Conservation (phyloP, 1,140 invertebrate genomes). For the Acromyrmex echinatior region DNA sequence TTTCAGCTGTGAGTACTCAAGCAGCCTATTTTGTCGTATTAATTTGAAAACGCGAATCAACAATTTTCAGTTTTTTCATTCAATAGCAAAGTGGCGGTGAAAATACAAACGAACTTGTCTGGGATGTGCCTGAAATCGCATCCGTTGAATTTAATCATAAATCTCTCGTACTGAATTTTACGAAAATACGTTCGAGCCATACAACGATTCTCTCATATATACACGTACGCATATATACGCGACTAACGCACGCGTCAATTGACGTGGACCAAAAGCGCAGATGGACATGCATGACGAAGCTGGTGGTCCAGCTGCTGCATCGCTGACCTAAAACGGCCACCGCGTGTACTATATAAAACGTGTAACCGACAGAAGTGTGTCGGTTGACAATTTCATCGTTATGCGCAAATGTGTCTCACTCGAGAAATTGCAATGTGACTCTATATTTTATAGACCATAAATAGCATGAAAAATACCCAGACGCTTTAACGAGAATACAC, state of each 20-base stretch:
- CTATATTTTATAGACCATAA: conserved; percentile 42
- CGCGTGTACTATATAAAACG: conserved; percentile 46
- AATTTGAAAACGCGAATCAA: background rate
- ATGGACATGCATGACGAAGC: conserved; percentile 63
- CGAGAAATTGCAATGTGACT: conserved; percentile 25
- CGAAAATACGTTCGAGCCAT: conserved; percentile 27
- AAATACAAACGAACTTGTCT: background rate
- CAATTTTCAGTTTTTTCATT: conserved; percentile 7
- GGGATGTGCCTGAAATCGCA: conserved; percentile 43
- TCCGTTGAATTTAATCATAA: conserved; percentile 53
- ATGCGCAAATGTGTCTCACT: conserved; percentile 25
- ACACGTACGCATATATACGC: no score
- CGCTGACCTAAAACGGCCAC: conserved; percentile 4
- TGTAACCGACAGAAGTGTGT: conserved; percentile 41
- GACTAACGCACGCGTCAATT: background rate
- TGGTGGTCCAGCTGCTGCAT: conserved; percentile 24
- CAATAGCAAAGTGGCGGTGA: background rate
- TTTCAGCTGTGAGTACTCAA: no score
- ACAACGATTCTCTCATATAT: background rate
- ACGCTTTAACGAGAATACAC: background rate
- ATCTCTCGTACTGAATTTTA: conserved; percentile 52
- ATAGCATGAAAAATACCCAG: conserved; percentile 16
- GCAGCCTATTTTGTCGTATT: background rate
- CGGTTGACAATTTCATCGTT: conserved; percentile 57
- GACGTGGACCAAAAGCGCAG: conserved; percentile 52